These are phyloP conservation scores for Ornithoptera alexandrae DNA, from an alignment of 2,888 invertebrate genomes.

Conservation along the genomic window DNA sequence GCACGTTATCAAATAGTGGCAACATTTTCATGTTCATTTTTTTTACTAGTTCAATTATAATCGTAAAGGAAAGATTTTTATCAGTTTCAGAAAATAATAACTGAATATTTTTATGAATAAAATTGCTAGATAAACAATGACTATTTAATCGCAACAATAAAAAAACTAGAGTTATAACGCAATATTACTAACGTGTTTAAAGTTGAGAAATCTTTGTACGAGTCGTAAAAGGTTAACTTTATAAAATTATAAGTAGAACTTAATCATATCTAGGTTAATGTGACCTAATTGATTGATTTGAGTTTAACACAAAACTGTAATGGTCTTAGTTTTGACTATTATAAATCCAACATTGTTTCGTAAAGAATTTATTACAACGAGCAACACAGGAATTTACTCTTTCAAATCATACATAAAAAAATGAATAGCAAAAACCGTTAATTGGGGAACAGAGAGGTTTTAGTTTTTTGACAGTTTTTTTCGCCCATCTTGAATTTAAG, in stretches of 20 bases:
- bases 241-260: too few species aligned
- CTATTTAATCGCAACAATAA: too few species aligned
- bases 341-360: not conserved
- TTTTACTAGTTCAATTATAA: not conserved
- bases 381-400: not conserved
- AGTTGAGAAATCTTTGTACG: not conserved
- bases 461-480: too few species aligned
- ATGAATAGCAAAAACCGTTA: too few species aligned
- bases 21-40: conserved; percentile 14
- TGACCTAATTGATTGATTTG: not conserved
- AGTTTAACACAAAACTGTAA: not conserved
- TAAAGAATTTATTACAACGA: not conserved
- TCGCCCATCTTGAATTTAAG: too few species aligned
- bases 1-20: conserved; percentile 8
- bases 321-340: not conserved
- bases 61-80: not conserved
- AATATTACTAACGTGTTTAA: not conserved
- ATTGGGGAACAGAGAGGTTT: too few species aligned
- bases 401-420: not conserved
- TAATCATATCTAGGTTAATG: too few species aligned
- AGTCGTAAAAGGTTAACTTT: too few species aligned
- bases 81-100: not conserved
- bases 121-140: too few species aligned
- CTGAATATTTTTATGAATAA: not conserved
- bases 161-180: too few species aligned